Conservation (phyloP, 2,797 vertebrate genomes). For the Lepilemur ruficaudatus region DNA sequence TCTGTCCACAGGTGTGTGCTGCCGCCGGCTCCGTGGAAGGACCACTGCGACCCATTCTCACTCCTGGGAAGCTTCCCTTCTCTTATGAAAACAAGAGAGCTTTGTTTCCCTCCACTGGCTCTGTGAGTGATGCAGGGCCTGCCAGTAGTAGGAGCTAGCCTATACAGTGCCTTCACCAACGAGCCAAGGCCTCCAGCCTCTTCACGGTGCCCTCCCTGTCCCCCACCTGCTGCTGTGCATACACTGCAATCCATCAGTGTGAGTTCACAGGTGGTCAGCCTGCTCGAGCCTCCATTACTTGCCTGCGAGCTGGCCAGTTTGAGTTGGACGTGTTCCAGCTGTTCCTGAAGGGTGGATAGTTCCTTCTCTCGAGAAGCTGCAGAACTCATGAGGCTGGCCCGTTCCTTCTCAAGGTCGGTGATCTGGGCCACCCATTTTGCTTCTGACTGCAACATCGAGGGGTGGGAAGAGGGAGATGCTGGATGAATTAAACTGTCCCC, state of each 20-base stretch:
- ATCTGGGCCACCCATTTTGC: slow-evolving; percentile 83
- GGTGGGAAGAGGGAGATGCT: neutral
- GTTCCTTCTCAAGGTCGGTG: slow-evolving; percentile 86
- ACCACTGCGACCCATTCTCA: neutral
- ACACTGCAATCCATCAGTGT: slow-evolving; percentile 58
- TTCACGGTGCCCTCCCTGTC: neutral
- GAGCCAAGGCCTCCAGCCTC: neutral
- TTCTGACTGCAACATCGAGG: slow-evolving; percentile 81
- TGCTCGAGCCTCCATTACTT: slow-evolving; percentile 80
- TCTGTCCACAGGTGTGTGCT: neutral
- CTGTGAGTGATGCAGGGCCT: neutral
- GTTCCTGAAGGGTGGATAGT: slow-evolving; percentile 79
- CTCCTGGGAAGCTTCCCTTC: neutral
- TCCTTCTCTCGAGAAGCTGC: slow-evolving; percentile 83
- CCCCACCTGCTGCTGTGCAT: neutral
- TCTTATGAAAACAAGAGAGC: neutral
- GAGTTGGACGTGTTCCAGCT: slow-evolving; percentile 86
- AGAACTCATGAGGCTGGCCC: slow-evolving; percentile 81
- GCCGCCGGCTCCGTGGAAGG: rapidly evolving
- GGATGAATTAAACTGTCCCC: neutral
- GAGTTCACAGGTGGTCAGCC: slow-evolving; percentile 86
- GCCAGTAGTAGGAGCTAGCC: neutral
- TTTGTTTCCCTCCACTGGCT: neutral
- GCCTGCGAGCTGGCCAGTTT: slow-evolving; percentile 83
- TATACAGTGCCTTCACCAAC: neutral